Percentiles rank a stretch among this genome's conserved stretches.
These are phyloP conservation scores for Tinea pellionella DNA, from an alignment of 2,888 invertebrate species.

Conservation along the genomic window DNA sequence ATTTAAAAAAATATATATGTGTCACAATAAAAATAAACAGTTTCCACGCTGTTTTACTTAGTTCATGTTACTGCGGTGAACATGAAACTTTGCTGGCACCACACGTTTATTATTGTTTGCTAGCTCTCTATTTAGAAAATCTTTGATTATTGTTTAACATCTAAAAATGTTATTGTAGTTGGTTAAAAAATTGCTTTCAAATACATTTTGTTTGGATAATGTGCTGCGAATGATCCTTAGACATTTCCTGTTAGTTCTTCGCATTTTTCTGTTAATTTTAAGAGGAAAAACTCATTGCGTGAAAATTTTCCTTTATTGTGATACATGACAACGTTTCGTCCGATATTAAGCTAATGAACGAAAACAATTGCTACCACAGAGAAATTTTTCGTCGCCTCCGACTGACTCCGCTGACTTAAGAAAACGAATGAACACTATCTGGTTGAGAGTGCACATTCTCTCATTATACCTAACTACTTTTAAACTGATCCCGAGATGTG, in stretches of 20 bases:
- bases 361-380: too few species aligned
- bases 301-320: not conserved
- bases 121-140: slow-evolving; percentile 26
- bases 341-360: too few species aligned
- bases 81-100: slow-evolving; percentile 50
- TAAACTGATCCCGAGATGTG: too few species aligned
- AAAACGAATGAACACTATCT: too few species aligned
- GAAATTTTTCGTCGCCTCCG: too few species aligned
- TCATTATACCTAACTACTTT: too few species aligned
- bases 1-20: too few species aligned
- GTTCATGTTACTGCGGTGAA: slow-evolving; percentile 18
- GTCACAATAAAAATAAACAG: not conserved
- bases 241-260: not conserved
- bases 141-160: not conserved
- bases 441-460: too few species aligned
- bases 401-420: too few species aligned
- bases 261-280: not conserved
- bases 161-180: slow-evolving; percentile 2
- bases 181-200: not conserved
- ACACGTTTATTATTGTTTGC: slow-evolving; percentile 45
- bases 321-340: too few species aligned
- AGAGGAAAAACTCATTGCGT: not conserved
- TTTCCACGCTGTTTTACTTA: not conserved
- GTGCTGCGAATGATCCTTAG: not conserved
- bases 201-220: not conserved